Evolutionary conservation across 2,888 invertebrate species (phyloP), one percentile per base, ranked within the genome.

Genomic region (Sepiola atlantica): DNA sequence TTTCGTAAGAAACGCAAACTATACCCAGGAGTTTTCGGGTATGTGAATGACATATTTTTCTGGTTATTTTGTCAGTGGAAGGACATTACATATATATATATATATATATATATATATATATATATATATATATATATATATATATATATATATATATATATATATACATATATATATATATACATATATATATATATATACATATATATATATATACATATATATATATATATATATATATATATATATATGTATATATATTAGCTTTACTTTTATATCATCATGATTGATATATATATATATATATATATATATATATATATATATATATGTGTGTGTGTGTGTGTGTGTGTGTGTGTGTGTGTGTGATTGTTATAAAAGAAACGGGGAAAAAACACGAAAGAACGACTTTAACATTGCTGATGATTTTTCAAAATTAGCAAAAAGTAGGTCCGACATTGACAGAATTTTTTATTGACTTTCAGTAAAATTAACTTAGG

Each of bases 141-240:
- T 1, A 21, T 12, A 1, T 1, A 21, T 28, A n/a, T n/a, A n/a
- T n/a, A n/a, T n/a, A n/a, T n/a, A n/a, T n/a, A 35, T 10, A 35
- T 32, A 21, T 10, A 21, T 12, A 21, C 8, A 35, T 12, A 21
- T 24, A 35, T 28, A 35, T 20, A 35, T 90, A 18, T 90, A 18
- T 24, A 35, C 0, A 35, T 0, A 28, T 90, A 35, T 77, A n/a
- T 77, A n/a, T 77, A n/a, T 10, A n/a, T 77, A n/a, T 77, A n/a
- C 8, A n/a, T 77, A n/a, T 77, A n/a, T 77, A n/a, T 77, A n/a
- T 77, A n/a, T 77, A n/a, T 77, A n/a, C 8, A n/a, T 77, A n/a
- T 77, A n/a, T 77, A n/a, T 77, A n/a, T 77, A n/a, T 77, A n/a
- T 77, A n/a, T 77, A n/a, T 77, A n/a, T 77, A n/a, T 77, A n/a